Conservation (phyloP, 2,888 invertebrate species). For the Rhingia campestris region DNA sequence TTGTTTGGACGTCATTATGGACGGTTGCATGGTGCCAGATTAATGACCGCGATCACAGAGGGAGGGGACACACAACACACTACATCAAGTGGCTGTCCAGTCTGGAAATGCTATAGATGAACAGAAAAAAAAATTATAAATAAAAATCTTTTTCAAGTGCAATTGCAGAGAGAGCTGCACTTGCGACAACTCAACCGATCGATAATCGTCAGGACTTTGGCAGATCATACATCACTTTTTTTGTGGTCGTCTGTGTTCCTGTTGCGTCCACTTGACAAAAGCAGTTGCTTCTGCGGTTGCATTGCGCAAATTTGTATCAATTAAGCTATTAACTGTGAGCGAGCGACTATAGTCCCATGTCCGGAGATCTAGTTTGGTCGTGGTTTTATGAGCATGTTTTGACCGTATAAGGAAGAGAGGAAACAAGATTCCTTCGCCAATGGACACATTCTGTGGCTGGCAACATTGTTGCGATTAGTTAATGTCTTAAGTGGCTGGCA, state of each 20-base stretch:
- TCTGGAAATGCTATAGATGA: neutral
- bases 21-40: conserved; percentile 64
- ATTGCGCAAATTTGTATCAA: conserved; percentile 72
- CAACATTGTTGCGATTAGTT: conserved; percentile 59
- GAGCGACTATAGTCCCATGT: conserved; percentile 31
- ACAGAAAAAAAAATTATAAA: neutral
- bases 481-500: conserved; percentile 30
- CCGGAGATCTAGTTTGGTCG: conserved; percentile 53
- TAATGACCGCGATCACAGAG: conserved; percentile 65
- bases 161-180: conserved; percentile 18
- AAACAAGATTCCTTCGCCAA: conserved; percentile 41
- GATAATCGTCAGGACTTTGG: conserved; percentile 73
- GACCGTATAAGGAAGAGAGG: conserved; percentile 56
- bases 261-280: conserved; percentile 39
- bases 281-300: conserved; percentile 49
- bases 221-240: conserved; percentile 74
- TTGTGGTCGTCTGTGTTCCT: conserved; percentile 7
- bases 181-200: conserved; percentile 68
- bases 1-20: conserved; percentile 64
- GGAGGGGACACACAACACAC: conserved; percentile 23
- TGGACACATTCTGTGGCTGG: conserved; percentile 44
- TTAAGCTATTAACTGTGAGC: conserved; percentile 71
- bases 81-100: conserved; percentile 9
- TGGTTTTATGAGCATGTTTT: conserved; percentile 53
- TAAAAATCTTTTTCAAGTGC: neutral